Base-by-base conservation (phyloP, 2,797 vertebrate species). In the Hippoglossus hippoglossus region DNA sequence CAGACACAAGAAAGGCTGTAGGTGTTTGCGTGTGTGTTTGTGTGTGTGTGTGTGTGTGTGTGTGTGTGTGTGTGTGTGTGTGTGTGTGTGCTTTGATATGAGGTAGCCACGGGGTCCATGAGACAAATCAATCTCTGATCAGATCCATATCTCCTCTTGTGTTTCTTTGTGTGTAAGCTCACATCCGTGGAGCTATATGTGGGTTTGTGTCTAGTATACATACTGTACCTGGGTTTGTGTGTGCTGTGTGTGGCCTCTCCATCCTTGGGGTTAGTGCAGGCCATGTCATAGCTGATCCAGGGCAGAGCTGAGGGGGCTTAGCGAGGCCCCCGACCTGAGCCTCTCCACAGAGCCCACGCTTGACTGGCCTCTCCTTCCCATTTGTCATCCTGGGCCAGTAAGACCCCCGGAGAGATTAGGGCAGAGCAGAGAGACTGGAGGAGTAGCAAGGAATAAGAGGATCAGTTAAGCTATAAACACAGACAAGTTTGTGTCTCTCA, bases 391-490 rank as follows among this genome's bases (percentile, higher is more conserved):
- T 87, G 89, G 89, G 86, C 90, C 86, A 82, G 87, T 93, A 91
- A 93, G 89, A 92, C 89, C 92, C 86, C 87, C 61, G 74, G 79
- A 93, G 93, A 94, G 93, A 94, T 94, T 94, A 93, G 89, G 88
- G 77, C 85, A 87, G 82, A 90, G 91, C 89, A 87, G 84, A 92
- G 85, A 90, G 77, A 91, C 91, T 90, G 84, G 86, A 85, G 89
- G 91, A 94, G 86, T 91, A 80, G 82, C 88, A 88, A 8, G 89
- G 87, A 92, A 91, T 93, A 93, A 93, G 91, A 93, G 90, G 89
- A 92, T 93, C 92, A 93, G 92, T 92, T 92, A 90, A 88, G 91
- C 91, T 90, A 92, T 92, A 93, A 92, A 93, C 91, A 92, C 90
- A 93, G 91, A 92, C 88, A 92, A 91, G 82, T 91, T 92, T 91